phyloP scores from a whole-genome alignment of 2,888 invertebrate genomes.

The Acleris laterana region DNA sequence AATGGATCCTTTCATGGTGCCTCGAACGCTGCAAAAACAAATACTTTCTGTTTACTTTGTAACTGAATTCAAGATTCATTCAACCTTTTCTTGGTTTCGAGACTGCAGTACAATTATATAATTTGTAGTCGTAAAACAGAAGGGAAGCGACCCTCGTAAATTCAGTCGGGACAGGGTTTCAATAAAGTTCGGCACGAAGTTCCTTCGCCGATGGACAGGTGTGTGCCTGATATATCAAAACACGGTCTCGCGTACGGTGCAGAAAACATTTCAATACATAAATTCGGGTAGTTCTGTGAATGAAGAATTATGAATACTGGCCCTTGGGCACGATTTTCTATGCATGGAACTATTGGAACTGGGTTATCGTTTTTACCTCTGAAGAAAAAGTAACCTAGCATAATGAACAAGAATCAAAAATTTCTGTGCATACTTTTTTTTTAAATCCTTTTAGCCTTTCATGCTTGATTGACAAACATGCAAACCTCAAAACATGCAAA shows the following conservation, averaged over 20 bases:
- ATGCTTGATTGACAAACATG: too few species aligned
- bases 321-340: not conserved
- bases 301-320: not conserved
- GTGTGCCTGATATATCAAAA: conserved; percentile 28
- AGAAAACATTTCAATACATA: conserved; percentile 18
- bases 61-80: conserved; percentile 30
- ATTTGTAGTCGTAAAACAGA: conserved; percentile 35
- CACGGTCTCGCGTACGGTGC: conserved; percentile 4
- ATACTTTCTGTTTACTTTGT: conserved; percentile 32
- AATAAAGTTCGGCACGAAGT: conserved; percentile 48
- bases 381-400: too few species aligned
- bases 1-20: conserved; percentile 14
- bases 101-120: conserved; percentile 32
- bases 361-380: too few species aligned
- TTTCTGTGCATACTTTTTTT: too few species aligned
- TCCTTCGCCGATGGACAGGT: conserved; percentile 26
- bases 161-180: conserved; percentile 54
- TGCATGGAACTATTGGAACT: too few species aligned
- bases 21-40: conserved; percentile 23
- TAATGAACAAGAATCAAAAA: too few species aligned
- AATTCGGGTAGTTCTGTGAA: not conserved
- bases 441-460: too few species aligned
- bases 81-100: conserved; percentile 20
- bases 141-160: conserved; percentile 46
- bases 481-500: too few species aligned